These are phyloP conservation scores for Gastrophryne carolinensis DNA, from an alignment of 2,797 vertebrate species.

Conservation along the genomic window DNA sequence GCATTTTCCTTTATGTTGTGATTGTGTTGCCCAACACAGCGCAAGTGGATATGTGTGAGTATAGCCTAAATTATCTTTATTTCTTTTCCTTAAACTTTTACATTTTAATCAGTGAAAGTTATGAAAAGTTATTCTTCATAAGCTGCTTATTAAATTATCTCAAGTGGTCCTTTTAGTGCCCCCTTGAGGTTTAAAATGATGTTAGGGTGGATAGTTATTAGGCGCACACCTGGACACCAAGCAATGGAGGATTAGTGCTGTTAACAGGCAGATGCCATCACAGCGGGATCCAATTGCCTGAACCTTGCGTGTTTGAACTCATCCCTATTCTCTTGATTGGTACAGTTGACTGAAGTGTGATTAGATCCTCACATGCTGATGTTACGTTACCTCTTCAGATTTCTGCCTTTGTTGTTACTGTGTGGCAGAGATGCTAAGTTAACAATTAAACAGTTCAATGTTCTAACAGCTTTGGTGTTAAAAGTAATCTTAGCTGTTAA, in stretches of 20 bases:
- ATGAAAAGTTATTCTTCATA: background rate
- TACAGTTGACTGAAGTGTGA: conserved; percentile 17
- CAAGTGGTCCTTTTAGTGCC: background rate
- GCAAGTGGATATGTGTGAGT: too few species aligned
- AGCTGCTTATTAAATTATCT: background rate
- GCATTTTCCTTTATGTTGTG: too few species aligned
- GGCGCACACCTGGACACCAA: conserved; percentile 34
- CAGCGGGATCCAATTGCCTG: conserved; percentile 21
- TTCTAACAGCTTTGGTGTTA: background rate
- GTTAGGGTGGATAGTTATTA: conserved; percentile 8
- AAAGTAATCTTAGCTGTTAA: background rate
- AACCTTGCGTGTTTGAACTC: conserved; percentile 25
- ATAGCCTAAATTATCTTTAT: background rate
- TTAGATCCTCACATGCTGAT: background rate
- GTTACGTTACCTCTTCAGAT: background rate
- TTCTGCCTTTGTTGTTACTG: background rate
- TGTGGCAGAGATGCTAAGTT: background rate
- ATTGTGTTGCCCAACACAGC: too few species aligned
- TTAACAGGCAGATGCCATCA: conserved; percentile 1
- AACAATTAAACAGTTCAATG: conserved; percentile 13
- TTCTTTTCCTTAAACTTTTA: background rate
- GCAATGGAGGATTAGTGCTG: conserved; percentile 7
- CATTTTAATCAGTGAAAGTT: background rate
- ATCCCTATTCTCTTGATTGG: conserved; percentile 14
- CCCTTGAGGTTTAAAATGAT: background rate